Evolutionary conservation across 2,888 invertebrate species (phyloP), one percentile per base, ranked within the genome.

Genomic region (Unio delphinus): DNA sequence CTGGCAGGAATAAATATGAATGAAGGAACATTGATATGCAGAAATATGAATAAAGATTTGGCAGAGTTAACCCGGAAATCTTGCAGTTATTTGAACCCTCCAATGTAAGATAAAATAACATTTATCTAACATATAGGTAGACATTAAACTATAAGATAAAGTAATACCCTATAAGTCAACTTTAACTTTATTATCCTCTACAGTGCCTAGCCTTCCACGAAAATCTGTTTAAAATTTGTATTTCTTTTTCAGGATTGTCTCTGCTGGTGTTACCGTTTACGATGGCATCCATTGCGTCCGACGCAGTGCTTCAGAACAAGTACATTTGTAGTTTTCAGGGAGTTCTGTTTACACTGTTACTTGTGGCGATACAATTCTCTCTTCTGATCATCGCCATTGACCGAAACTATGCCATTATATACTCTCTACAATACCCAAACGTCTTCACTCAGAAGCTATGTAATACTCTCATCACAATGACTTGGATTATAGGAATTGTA

Each of bases 351-450:
- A 80, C 80, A 11, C 75, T 80, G 6, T 75, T 82, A 63, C 64
- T 80, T 18, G 76, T 81, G 2, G 72, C 79, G 5, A 72, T 78
- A 26, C 83, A 83, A 64, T 68, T 81, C 30, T 76, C 78, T 4
- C 72, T 84, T 5, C 72, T 81, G 55, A 72, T 76, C 18, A 82
- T 84, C 60, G 80, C 84, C 45, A 67, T 84, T 28, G 84, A 84
- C 70, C 73, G 83, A 28, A 80, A 83, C 71, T 84, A 82, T 73
- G 82, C 84, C 64, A 84, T 84, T 55, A 78, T 80, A 70, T 80
- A 82, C 69, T 82, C 83, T 1, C 74, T 84, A 3, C 72, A 83
- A 54, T 84, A 84, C 67, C 81, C 81, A 20, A 79, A 78, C 68
- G 76, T 84, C 18, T 84, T 81, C 64, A 81, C 82, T 18, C 81